Percentiles rank a stretch among this genome's conserved stretches.
Conservation (phyloP, 2,888 invertebrate species). For the Ophion slaviceki region DNA sequence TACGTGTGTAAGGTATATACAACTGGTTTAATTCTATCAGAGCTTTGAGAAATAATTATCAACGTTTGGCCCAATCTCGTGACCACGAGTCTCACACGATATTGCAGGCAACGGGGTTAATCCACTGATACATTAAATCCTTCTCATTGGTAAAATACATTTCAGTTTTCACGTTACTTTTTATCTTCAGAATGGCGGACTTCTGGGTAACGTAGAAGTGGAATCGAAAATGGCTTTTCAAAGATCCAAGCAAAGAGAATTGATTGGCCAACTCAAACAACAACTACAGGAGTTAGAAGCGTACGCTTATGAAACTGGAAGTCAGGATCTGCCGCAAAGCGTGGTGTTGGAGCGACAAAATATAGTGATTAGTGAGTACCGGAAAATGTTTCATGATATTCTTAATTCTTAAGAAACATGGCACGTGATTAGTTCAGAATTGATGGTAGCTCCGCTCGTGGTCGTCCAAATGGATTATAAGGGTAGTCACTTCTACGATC, state of each 20-base stretch:
- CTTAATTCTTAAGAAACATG: neutral
- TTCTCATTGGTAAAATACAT: neutral
- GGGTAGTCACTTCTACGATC: too few relatives aligned
- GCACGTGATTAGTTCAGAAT: too few relatives aligned
- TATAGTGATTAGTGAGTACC: slow-evolving; percentile 88
- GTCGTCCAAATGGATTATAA: too few relatives aligned
- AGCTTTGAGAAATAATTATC: too few relatives aligned
- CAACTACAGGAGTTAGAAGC: slow-evolving; percentile 97
- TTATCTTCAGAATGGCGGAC: slow-evolving; percentile 71
- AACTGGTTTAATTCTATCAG: too few relatives aligned
- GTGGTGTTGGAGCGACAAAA: slow-evolving; percentile 94
- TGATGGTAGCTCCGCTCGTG: too few relatives aligned
- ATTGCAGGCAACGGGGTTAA: too few relatives aligned
- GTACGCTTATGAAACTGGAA: slow-evolving; percentile 95
- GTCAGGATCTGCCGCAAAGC: slow-evolving; percentile 90
- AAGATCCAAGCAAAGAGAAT: slow-evolving; percentile 89
- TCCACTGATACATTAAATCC: neutral
- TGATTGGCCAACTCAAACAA: slow-evolving; percentile 94
- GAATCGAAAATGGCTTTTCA: slow-evolving; percentile 86
- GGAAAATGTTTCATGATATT: neutral
- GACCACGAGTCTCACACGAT: neutral
- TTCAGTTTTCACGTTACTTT: slow-evolving; percentile 15
- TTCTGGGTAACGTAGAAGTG: slow-evolving; percentile 82
- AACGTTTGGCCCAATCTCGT: neutral
- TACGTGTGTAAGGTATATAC: too few relatives aligned